These are phyloP conservation scores for Indicator indicator DNA, from an alignment of 2,113 vertebrate species.

Conservation along the genomic window DNA sequence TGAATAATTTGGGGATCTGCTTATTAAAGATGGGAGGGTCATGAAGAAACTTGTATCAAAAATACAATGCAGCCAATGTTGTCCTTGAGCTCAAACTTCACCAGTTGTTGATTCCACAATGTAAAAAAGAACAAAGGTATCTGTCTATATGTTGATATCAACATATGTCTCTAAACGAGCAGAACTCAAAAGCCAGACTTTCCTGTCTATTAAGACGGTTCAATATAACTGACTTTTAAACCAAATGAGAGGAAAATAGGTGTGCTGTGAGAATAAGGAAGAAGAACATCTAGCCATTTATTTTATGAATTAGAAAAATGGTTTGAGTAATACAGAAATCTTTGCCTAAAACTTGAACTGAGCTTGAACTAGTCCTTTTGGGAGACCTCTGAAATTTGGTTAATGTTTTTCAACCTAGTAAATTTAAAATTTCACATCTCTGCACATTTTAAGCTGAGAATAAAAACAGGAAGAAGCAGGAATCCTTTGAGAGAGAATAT, in stretches of 20 bases:
- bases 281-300: neutral
- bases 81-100: neutral
- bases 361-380: neutral
- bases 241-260: neutral
- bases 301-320: neutral
- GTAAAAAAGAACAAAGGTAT: neutral
- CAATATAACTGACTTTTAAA: neutral
- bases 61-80: neutral
- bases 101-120: neutral
- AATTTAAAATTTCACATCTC: constrained; percentile 45
- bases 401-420: constrained; percentile 50
- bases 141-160: neutral
- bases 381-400: constrained; percentile 41
- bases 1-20: neutral
- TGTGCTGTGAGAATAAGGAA: neutral
- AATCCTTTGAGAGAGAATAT: constrained; percentile 21
- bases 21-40: neutral
- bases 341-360: constrained; percentile 31
- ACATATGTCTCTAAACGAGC: neutral
- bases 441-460: constrained; percentile 23
- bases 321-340: neutral
- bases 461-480: constrained; percentile 43
- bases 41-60: neutral
- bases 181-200: neutral
- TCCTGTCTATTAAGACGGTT: neutral